Percentiles rank a stretch among this genome's conserved stretches.
phyloP scores from a whole-genome alignment of 2,113 vertebrate genomes.

The Ceyx cyanopectus region DNA sequence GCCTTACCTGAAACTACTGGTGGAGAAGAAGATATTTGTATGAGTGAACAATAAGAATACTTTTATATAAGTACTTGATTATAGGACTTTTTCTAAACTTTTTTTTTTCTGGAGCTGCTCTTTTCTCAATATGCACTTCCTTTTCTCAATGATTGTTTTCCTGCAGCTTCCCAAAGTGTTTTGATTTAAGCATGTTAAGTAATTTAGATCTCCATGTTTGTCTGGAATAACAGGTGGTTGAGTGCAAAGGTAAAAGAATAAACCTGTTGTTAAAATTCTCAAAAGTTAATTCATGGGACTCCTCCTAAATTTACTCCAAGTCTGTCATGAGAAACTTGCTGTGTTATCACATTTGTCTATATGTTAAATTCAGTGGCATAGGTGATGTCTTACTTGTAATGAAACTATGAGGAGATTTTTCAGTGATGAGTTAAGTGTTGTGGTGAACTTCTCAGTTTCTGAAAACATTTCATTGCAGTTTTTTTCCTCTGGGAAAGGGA shows the following conservation, averaged over 20 bases:
- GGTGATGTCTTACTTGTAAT: slow-evolving; percentile 70
- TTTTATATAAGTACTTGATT: neutral
- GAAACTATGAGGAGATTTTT: slow-evolving; percentile 63
- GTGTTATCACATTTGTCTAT: slow-evolving; percentile 21
- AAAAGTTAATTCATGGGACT: slow-evolving; percentile 67
- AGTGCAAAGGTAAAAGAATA: slow-evolving; percentile 62
- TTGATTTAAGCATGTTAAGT: slow-evolving; percentile 29
- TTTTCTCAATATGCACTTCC: neutral
- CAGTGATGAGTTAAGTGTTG: slow-evolving; percentile 40
- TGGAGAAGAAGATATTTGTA: neutral
- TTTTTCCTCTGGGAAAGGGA: neutral
- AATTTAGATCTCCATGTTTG: slow-evolving; percentile 19
- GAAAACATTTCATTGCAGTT: neutral
- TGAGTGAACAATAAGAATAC: neutral
- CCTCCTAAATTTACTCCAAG: slow-evolving; percentile 47
- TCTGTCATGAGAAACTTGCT: neutral
- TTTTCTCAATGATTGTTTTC: slow-evolving; percentile 13
- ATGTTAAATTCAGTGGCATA: slow-evolving; percentile 55
- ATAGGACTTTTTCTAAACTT: neutral
- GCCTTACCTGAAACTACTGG: neutral
- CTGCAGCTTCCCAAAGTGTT: slow-evolving; percentile 1
- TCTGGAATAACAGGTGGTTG: slow-evolving; percentile 13
- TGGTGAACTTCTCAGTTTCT: neutral
- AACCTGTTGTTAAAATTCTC: slow-evolving; percentile 73
- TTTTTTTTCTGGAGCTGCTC: neutral